Evolutionary conservation across 2,888 invertebrate species (phyloP).

Genomic region (Agrotis exclamationis): DNA sequence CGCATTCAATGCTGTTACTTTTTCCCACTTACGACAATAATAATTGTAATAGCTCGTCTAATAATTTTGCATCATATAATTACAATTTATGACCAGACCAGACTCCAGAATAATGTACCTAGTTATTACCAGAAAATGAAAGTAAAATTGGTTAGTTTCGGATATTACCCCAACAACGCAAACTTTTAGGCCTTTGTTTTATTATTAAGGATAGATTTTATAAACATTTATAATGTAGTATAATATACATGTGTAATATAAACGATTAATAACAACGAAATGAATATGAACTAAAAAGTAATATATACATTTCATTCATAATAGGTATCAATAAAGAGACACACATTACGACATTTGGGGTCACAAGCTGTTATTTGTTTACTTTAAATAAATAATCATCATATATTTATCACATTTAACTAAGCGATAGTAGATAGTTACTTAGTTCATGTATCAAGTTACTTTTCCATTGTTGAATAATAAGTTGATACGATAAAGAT

Average conservation of each 20-base stretch:
- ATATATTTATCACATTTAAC: constrained; percentile 41
- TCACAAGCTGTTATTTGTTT: constrained; percentile 46
- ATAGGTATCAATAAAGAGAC: constrained; percentile 26
- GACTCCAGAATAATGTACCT: no score
- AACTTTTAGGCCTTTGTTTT: no score
- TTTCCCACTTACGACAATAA: no score
- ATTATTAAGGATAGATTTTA: no score
- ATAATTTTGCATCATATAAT: no score
- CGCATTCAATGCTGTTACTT: no score
- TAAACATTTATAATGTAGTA: no score
- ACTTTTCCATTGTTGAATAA: constrained; percentile 40
- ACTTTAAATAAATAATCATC: constrained; percentile 25
- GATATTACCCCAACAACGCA: no score
- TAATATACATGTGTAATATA: neutral
- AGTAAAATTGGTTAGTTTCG: no score
- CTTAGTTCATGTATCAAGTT: neutral
- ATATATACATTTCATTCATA: constrained; percentile 32
- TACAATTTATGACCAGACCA: no score
- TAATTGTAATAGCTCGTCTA: no score
- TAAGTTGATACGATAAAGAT: neutral
- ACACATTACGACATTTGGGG: constrained; percentile 41
- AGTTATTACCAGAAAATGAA: no score
- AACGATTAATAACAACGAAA: neutral
- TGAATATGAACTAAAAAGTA: constrained; percentile 12
- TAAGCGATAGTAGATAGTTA: constrained; percentile 18